Evolutionary conservation across 2,888 invertebrate species (phyloP), one percentile per base, ranked within the genome.

Genomic region (Sepiola atlantica): DNA sequence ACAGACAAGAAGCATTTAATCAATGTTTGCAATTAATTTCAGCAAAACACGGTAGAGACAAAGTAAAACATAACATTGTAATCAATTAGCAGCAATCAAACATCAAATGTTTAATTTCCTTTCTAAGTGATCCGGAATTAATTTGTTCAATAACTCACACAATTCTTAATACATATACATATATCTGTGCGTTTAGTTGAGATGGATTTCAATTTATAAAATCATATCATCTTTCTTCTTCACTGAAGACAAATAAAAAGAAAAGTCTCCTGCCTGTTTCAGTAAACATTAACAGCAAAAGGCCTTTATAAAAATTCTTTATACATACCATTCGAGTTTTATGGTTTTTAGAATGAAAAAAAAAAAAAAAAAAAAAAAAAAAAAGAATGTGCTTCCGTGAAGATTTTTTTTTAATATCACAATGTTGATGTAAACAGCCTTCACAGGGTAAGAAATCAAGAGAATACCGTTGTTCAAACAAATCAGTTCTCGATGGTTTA

Each of bases 131-230:
- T 45, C 45, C 45, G 45, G 8, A 45, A 45, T 45, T 45, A 45
- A 45, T 2, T 45, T 45, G 45, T 45, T 45, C 2, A 45, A 45
- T 45, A 45, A 45, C 2, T 45, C 45, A 4, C 45, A 45, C 8
- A 45, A 45, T 45, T 45, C 45, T 4, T 45, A 45, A 45, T 45
- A 45, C 8, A 45, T 45, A 77, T n/a, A 32, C 4, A 32, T 77
- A n/a, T 77, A 77, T 32, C 77, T 77, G 77, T 77, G 77, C 77
- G 77, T 77, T 77, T 77, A 77, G 77, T 77, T n/a, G 77, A 77
- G 77, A 77, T 77, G 77, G 77, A 77, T 77, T 32, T 77, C n/a
- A 77, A n/a, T 77, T 77, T 32, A n/a, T 32, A n/a, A 77, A 77
- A 77, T 77, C 16, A n/a, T 14, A 61, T 14, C 77, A 12, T 14